Percentiles rank a stretch among this genome's conserved stretches.
Conservation (phyloP, 2,888 invertebrate genomes). For the Pilophorus perplexus region DNA sequence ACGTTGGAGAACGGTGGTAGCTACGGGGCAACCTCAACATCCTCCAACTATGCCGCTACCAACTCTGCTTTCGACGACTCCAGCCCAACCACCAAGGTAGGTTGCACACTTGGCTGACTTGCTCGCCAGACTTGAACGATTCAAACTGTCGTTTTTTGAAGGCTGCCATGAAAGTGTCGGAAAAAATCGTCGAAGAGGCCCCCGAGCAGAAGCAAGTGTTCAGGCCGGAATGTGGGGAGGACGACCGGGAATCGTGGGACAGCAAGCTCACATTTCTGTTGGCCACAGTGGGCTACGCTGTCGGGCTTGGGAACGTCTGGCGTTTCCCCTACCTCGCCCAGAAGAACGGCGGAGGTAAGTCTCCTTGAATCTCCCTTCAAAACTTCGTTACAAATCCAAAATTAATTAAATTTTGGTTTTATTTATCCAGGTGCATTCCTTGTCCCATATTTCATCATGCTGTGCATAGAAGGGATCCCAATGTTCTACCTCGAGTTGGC, state of each 20-base stretch:
- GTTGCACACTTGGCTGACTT: not conserved
- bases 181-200: conserved; percentile 36
- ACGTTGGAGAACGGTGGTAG: conserved; percentile 60
- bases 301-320: conserved; percentile 93
- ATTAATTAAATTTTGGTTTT: too few species aligned
- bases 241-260: conserved; percentile 85
- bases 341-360: conserved; percentile 81
- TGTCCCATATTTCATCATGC: conserved; percentile 94
- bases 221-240: conserved; percentile 66
- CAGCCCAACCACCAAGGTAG: conserved; percentile 55
- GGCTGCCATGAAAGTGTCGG: conserved; percentile 41
- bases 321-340: conserved; percentile 92
- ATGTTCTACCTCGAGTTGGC: conserved; percentile 95
- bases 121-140: not conserved
- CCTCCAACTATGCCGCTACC: conserved; percentile 73
- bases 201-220: conserved; percentile 58
- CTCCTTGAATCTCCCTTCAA: too few species aligned
- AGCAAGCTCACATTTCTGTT: conserved; percentile 87
- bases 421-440: conserved; percentile 77
- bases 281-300: conserved; percentile 93
- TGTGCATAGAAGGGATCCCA: conserved; percentile 90
- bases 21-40: conserved; percentile 81
- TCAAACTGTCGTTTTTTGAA: not conserved
- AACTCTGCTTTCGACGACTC: conserved; percentile 76
- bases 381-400: too few species aligned